Conservation (phyloP, 1,140 invertebrate genomes). For the Papilio polyxenes region DNA sequence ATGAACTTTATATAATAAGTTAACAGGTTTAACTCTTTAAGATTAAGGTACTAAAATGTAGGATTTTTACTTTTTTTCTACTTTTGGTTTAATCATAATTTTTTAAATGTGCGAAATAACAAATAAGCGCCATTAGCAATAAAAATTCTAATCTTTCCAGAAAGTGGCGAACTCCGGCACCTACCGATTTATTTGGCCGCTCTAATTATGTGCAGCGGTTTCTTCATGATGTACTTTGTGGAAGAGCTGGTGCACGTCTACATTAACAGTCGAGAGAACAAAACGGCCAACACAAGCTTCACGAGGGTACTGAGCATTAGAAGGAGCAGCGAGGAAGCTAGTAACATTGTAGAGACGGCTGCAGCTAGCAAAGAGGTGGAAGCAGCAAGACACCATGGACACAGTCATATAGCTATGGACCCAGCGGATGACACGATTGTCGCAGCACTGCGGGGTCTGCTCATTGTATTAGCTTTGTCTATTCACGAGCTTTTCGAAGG, state of each 20-base stretch:
- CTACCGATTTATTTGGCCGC: conserved; percentile 86
- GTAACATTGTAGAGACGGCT: conserved; percentile 40
- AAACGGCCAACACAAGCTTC: conserved; percentile 65
- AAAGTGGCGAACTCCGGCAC: conserved; percentile 73
- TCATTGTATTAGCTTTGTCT: conserved; percentile 93
- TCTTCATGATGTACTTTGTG: conserved; percentile 92
- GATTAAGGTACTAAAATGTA: too few relatives aligned
- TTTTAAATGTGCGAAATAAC: too few relatives aligned
- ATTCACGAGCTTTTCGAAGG: conserved; percentile 96
- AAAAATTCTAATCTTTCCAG: conserved; percentile 54
- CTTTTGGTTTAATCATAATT: too few relatives aligned
- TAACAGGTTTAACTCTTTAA: too few relatives aligned
- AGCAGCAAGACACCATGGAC: conserved; percentile 76
- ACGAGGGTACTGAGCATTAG: conserved; percentile 72
- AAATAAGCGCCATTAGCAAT: background rate
- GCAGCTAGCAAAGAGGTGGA: conserved; percentile 57
- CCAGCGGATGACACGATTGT: conserved; percentile 82
- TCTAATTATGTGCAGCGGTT: conserved; percentile 87
- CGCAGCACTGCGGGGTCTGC: conserved; percentile 85
- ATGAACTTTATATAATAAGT: too few relatives aligned
- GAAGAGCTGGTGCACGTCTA: conserved; percentile 90
- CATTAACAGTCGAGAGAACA: conserved; percentile 79
- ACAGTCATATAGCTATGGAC: conserved; percentile 66
- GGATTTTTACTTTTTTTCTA: too few relatives aligned
- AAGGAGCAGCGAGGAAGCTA: conserved; percentile 50